These are phyloP conservation scores for Macaca nemestrina DNA, from an alignment of 2,113 vertebrate species.

Conservation along the genomic window DNA sequence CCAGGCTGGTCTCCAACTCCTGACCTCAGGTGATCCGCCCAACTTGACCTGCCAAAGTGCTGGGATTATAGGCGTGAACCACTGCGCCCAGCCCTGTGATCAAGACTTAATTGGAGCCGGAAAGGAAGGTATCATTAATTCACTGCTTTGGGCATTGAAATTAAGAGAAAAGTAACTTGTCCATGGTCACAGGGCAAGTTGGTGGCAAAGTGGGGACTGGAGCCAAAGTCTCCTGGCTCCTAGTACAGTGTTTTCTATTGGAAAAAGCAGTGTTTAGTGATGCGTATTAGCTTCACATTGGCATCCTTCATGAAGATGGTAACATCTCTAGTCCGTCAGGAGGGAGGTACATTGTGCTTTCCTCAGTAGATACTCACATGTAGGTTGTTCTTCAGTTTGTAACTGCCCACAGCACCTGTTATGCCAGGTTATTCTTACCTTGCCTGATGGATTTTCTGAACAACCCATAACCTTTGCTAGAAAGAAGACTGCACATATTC, in stretches of 20 bases:
- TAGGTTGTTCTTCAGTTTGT: background rate
- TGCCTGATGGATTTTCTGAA: background rate
- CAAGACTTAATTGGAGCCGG: background rate
- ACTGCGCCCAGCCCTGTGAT: accelerated
- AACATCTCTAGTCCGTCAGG: background rate
- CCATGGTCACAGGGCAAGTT: background rate
- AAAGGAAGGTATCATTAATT: background rate
- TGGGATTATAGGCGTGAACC: too few species aligned
- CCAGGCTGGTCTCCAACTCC: too few species aligned
- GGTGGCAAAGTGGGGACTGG: background rate
- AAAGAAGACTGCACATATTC: background rate
- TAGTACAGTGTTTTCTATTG: background rate
- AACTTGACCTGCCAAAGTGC: too few species aligned
- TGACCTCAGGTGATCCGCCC: too few species aligned
- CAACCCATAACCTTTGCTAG: background rate
- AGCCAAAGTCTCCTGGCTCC: background rate
- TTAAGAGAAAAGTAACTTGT: background rate
- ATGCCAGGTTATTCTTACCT: background rate
- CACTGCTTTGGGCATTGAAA: background rate
- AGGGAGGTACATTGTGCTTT: background rate
- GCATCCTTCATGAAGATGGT: background rate
- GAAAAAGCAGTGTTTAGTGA: background rate
- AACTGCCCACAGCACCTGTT: background rate
- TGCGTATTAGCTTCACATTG: background rate
- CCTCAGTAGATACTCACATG: background rate